Conservation (phyloP, 2,888 invertebrate genomes). For the Diaperis boleti region DNA sequence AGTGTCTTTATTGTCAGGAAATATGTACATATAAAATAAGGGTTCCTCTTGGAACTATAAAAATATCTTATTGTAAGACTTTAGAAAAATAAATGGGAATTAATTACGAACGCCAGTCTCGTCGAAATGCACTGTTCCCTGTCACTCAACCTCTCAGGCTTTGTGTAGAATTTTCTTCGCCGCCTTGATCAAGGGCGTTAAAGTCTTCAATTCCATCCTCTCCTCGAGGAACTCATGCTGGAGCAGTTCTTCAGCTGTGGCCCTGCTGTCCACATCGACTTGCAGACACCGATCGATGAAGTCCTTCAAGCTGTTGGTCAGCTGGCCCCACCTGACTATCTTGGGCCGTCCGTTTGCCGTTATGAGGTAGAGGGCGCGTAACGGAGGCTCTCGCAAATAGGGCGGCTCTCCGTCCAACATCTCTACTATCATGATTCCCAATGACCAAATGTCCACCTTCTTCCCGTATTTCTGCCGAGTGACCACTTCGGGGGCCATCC, state of each 20-base stretch:
- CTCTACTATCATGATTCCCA: constrained; percentile 98
- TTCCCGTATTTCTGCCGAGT: constrained; percentile 94
- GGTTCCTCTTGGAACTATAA: constrained; percentile 11
- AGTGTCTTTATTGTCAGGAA: background rate
- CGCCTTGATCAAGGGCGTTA: constrained; percentile 91
- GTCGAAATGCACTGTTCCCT: background rate
- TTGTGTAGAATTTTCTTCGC: constrained; percentile 88
- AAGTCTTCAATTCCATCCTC: constrained; percentile 82
- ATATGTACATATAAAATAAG: constrained; percentile 26
- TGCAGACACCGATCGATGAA: constrained; percentile 91
- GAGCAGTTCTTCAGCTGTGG: constrained; percentile 83
- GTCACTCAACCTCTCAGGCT: constrained; percentile 50
- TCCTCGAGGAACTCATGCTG: constrained; percentile 83
- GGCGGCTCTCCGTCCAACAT: constrained; percentile 98
- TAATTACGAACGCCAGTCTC: constrained; percentile 39
- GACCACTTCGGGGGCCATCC: constrained; percentile 98
- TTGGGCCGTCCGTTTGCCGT: constrained; percentile 95
- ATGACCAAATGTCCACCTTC: constrained; percentile 88
- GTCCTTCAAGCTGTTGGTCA: constrained; percentile 82
- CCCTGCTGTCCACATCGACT: constrained; percentile 83
- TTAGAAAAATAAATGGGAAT: constrained; percentile 32
- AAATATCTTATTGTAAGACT: constrained; percentile 33
- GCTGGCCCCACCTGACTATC: constrained; percentile 84
- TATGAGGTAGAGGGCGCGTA: constrained; percentile 93
- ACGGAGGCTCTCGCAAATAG: constrained; percentile 93